Percentiles rank a stretch among this genome's conserved stretches.
Conservation (phyloP, 2,797 vertebrate species). For the Sarcoramphus papa region DNA sequence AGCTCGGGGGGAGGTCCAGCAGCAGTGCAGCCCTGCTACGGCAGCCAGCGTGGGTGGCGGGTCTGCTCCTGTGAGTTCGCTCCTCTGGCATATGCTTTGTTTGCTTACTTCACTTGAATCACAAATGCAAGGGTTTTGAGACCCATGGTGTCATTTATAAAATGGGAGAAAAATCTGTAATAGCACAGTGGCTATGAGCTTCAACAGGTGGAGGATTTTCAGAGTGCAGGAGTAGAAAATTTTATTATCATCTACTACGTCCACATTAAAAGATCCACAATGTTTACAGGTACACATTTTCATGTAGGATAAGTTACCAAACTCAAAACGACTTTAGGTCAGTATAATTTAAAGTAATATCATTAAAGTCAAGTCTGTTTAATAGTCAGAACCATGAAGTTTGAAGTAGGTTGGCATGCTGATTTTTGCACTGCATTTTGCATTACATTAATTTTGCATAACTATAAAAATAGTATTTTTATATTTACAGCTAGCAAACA, state of each 20-base stretch:
- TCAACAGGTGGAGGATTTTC: background rate
- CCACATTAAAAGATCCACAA: background rate
- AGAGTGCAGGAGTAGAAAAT: background rate
- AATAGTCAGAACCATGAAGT: background rate
- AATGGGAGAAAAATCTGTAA: background rate
- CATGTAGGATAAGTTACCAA: background rate
- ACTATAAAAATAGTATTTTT: background rate
- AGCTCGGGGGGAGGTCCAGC: background rate
- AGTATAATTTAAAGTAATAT: background rate
- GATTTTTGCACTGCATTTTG: background rate
- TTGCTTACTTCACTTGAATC: too few relatives aligned
- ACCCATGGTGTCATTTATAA: accelerated
- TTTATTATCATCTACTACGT: accelerated
- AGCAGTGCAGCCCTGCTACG: background rate
- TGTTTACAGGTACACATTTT: background rate
- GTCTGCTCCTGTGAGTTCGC: accelerated
- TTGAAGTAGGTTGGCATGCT: background rate
- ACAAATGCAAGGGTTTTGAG: accelerated
- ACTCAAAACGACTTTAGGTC: background rate
- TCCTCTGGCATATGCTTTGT: accelerated
- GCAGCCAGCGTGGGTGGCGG: accelerated
- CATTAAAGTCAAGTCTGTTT: background rate
- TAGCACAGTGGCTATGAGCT: background rate
- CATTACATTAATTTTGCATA: background rate
- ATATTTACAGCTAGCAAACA: background rate